These are phyloP conservation scores for Ciconia maguari DNA, from an alignment of 2,113 vertebrate genomes.

Conservation along the genomic window DNA sequence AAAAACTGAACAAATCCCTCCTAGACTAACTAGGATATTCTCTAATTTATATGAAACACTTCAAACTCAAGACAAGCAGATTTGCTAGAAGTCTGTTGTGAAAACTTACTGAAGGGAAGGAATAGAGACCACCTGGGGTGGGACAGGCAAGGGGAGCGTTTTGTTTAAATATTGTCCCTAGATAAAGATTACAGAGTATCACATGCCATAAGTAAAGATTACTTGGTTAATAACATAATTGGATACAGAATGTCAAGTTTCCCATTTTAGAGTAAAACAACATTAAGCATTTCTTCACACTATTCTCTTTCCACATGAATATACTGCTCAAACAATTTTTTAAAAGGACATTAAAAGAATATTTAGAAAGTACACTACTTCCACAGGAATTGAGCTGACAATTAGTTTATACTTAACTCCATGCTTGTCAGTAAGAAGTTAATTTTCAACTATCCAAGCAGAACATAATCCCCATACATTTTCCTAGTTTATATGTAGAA, in stretches of 20 bases:
- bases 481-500: background rate
- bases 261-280: background rate
- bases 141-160: background rate
- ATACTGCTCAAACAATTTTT: background rate
- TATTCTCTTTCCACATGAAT: background rate
- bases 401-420: constrained; percentile 64
- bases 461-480: background rate
- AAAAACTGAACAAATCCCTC: background rate
- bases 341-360: background rate
- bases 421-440: constrained; percentile 77
- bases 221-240: background rate
- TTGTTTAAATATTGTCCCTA: background rate
- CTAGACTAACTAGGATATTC: background rate
- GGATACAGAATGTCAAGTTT: background rate
- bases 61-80: background rate
- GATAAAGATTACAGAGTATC: background rate
- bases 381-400: constrained; percentile 23
- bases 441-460: constrained; percentile 63
- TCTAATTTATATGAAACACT: background rate
- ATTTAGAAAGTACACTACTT: constrained; percentile 1
- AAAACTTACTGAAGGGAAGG: background rate
- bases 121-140: background rate
- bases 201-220: constrained; percentile 25
- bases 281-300: background rate
- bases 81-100: background rate